Evolutionary conservation across 1,140 invertebrate species (phyloP).

Genomic region (Latrodectus geometricus): DNA sequence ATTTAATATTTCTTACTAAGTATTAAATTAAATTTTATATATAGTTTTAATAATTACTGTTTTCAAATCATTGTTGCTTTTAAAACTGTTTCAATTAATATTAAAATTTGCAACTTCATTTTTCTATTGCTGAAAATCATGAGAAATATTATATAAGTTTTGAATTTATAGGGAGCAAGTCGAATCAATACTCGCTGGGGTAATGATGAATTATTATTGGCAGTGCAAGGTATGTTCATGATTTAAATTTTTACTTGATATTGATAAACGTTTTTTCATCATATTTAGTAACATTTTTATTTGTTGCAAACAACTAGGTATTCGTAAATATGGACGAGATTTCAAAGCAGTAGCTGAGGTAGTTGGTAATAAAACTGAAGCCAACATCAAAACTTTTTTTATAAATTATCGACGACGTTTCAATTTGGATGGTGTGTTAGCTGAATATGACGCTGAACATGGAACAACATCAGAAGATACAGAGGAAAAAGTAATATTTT

Average conservation of each 20-base stretch:
- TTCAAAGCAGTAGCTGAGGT: conserved; percentile 95
- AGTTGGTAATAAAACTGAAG: conserved; percentile 93
- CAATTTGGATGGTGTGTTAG: conserved; percentile 88
- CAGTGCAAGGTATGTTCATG: conserved; percentile 79
- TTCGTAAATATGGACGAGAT: conserved; percentile 94
- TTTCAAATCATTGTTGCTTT: too few relatives aligned
- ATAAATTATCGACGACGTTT: conserved; percentile 89
- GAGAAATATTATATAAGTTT: conserved; percentile 1
- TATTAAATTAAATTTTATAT: too few relatives aligned
- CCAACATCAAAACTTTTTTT: conserved; percentile 90
- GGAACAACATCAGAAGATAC: conserved; percentile 68
- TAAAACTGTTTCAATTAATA: too few relatives aligned
- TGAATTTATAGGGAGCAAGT: conserved; percentile 69
- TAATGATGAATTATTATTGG: conserved; percentile 89
- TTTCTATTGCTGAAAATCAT: not conserved
- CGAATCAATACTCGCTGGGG: conserved; percentile 90
- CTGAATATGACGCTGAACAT: conserved; percentile 87
- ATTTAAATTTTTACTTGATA: not conserved
- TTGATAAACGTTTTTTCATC: not conserved
- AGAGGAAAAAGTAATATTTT: conserved; percentile 53
- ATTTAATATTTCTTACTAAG: too few relatives aligned
- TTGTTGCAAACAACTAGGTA: conserved; percentile 69
- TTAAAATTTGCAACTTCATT: not conserved
- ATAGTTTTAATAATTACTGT: too few relatives aligned
- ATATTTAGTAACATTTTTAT: conserved; percentile 11